Evolutionary conservation across 2,113 vertebrate species (phyloP).

Genomic region (Cryptotis parvus): DNA sequence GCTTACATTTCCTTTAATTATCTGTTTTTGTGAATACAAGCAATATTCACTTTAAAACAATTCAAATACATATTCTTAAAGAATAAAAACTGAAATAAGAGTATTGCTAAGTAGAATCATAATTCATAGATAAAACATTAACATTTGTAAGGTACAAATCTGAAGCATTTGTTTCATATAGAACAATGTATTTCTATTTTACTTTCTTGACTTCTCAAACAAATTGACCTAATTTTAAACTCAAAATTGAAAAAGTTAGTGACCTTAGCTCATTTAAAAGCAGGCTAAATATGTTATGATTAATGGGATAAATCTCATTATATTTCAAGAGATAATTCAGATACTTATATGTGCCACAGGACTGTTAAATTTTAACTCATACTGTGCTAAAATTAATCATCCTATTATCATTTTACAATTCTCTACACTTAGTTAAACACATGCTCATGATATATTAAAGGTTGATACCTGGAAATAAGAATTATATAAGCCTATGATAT

Average conservation of each 20-base stretch:
- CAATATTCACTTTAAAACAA: constrained; percentile 15
- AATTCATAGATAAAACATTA: constrained; percentile 36
- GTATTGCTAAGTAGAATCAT: constrained; percentile 25
- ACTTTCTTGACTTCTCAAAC: constrained; percentile 56
- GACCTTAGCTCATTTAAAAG: constrained; percentile 72
- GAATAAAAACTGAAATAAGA: constrained; percentile 15
- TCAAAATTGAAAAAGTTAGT: constrained; percentile 64
- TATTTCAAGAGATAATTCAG: constrained; percentile 76
- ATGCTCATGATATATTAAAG: constrained; percentile 77
- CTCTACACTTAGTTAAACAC: constrained; percentile 82
- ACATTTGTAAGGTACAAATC: constrained; percentile 42
- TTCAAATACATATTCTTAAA: constrained; percentile 13
- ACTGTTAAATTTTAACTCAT: constrained; percentile 81
- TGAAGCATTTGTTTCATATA: constrained; percentile 42
- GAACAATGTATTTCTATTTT: constrained; percentile 63
- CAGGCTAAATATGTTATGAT: constrained; percentile 64
- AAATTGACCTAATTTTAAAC: constrained; percentile 42
- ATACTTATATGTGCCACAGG: constrained; percentile 63
- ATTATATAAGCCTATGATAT: constrained; percentile 82
- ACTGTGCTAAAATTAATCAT: constrained; percentile 80
- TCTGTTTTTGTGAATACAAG: constrained; percentile 37
- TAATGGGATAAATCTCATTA: constrained; percentile 72
- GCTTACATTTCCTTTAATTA: no score
- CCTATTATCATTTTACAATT: constrained; percentile 83
- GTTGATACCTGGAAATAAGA: constrained; percentile 71